Evolutionary conservation across 2,797 vertebrate genomes (phyloP).

Genomic region (Gymnothorax javanicus): DNA sequence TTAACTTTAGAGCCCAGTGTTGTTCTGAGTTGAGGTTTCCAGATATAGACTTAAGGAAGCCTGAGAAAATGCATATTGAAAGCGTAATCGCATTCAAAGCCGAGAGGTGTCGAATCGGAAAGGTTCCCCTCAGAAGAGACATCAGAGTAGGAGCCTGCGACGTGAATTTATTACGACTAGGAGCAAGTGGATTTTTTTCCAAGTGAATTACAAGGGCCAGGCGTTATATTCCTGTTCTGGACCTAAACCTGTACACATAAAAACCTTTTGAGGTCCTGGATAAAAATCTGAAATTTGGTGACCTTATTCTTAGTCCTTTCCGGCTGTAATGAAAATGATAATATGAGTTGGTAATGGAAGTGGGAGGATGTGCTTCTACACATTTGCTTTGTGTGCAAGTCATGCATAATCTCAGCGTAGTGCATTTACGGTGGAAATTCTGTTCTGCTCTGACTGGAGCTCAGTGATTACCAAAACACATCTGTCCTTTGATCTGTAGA

Average conservation of each 20-base stretch:
- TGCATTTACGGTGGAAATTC: background rate
- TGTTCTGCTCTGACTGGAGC: background rate
- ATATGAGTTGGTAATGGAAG: background rate
- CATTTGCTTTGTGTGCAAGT: background rate
- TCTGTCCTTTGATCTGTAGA: background rate
- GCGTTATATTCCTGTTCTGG: too few species aligned
- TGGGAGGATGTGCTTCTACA: background rate
- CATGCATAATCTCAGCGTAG: background rate
- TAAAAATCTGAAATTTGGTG: background rate
- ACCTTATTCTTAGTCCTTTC: background rate
- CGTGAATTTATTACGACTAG: too few species aligned
- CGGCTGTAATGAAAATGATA: background rate
- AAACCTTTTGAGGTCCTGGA: too few species aligned
- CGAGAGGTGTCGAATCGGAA: too few species aligned
- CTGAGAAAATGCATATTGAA: too few species aligned
- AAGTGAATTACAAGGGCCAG: too few species aligned
- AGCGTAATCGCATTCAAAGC: too few species aligned
- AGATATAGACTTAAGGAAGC: too few species aligned
- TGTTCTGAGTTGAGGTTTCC: background rate
- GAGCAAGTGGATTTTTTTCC: too few species aligned
- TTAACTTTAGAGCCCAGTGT: background rate
- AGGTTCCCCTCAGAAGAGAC: too few species aligned
- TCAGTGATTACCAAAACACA: background rate
- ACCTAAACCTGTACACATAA: too few species aligned
- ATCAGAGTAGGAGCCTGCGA: too few species aligned